Base-by-base conservation (phyloP, 1,140 invertebrate genomes). In the Drosophila triauraria region DNA sequence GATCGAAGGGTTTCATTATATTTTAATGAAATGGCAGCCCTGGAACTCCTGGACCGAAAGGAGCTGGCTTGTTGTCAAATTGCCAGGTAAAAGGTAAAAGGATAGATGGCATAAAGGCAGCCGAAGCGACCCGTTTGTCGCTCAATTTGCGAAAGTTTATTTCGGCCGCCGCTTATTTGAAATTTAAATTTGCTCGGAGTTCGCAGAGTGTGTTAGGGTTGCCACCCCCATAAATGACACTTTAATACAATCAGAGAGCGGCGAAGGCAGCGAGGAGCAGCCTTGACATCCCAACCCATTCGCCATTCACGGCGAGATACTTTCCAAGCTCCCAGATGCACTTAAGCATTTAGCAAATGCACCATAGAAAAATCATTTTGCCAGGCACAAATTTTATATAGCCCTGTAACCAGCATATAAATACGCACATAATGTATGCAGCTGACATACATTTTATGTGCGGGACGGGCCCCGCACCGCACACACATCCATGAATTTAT, bases 1-100 rank as follows among this genome's bases (percentile, higher is more conserved):
- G 84, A 88, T 88, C 80, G 80, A 84, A 84, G 62, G 84, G 80
- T 90, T 88, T 84, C 84, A 88, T 88, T 84, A 88, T 84, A 83
- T 88, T 87, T 87, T 87, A 87, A 87, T 87, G 80, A 87, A 87
- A 88, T 27, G 65, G 23, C 53, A 56, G 44, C 60, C 48, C 57
- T 56, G 48, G 46, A 53, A 60, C 57, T 58, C 27, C 32, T 20
- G 20, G 59, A 23, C 15, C 27, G 10, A 30, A 59, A 12, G 53
- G 53, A 72, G 44, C 65, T 23, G 54, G 35, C 25, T 57, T 43
- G 20, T 42, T 43, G 56, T 46, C 63, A 60, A 77, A 61, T 69
- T 77, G 63, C 56, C 62, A 69, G 72, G 72, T 76, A 59, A 43
- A 69, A 67, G 47, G 47, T 15, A 43, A 27, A 51, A 5, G 20